These are phyloP conservation scores for Axis porcinus DNA, from an alignment of 2,113 vertebrate genomes.

Conservation along the genomic window DNA sequence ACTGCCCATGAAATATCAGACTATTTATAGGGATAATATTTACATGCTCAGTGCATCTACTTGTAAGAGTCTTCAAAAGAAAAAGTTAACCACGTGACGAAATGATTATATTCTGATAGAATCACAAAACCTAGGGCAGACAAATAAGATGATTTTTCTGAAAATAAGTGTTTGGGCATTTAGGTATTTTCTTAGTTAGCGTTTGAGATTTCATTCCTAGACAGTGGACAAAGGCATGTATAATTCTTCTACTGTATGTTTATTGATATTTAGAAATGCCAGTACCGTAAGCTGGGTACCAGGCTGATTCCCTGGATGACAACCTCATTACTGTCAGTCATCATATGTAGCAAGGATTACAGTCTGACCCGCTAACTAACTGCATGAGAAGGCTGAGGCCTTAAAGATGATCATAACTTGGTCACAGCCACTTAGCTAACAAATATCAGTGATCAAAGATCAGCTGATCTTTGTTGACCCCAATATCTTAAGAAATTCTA, in stretches of 20 bases:
- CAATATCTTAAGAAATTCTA: not conserved
- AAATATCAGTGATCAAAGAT: not conserved
- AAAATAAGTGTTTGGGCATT: not conserved
- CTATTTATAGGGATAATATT: not conserved
- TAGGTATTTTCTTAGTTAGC: not conserved
- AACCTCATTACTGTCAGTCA: not conserved
- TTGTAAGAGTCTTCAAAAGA: not conserved
- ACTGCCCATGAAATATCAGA: not conserved
- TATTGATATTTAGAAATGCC: not conserved
- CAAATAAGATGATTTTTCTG: not conserved
- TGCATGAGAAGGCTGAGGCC: not conserved
- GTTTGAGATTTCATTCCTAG: not conserved
- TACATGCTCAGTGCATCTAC: not conserved
- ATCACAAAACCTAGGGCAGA: not conserved
- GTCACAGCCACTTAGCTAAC: not conserved
- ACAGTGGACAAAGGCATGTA: not conserved
- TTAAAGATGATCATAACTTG: not conserved
- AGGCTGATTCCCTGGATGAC: not conserved
- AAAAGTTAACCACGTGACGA: not conserved
- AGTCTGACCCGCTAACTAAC: not conserved
- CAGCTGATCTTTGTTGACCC: not conserved
- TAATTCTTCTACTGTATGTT: not conserved
- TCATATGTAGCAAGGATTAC: not conserved
- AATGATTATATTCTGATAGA: slow-evolving; percentile 10
- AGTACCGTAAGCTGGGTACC: not conserved